phyloP scores from a whole-genome alignment of 2,797 vertebrate species.

The Hipposideros larvatus region DNA sequence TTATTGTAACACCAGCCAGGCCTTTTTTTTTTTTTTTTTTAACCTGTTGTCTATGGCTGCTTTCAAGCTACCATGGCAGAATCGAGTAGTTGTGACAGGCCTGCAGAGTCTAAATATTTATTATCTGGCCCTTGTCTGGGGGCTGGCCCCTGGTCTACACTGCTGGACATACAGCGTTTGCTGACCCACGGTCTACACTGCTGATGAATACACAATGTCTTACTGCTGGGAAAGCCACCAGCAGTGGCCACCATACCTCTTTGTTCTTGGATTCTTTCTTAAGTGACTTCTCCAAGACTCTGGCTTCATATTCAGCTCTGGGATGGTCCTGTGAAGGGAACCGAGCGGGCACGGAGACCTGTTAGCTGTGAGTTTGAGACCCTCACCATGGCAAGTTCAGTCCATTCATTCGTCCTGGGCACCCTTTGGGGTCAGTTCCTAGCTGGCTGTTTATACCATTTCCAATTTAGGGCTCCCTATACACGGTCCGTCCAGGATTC shows the following conservation, averaged over 20 bases:
- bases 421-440: conserved; percentile 60
- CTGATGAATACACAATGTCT: rapidly evolving
- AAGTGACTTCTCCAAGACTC: conserved; percentile 93
- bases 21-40: too few species aligned
- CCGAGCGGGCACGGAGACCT: rapidly evolving
- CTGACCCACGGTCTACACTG: neutral
- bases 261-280: conserved; percentile 89
- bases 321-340: conserved; percentile 93
- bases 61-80: neutral
- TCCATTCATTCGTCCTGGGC: neutral
- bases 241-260: conserved; percentile 89
- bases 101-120: neutral
- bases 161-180: rapidly evolving
- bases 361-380: rapidly evolving
- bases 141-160: neutral
- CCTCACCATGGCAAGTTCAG: neutral
- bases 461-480: neutral
- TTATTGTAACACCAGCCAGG: neutral
- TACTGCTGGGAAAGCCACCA: rapidly evolving
- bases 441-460: neutral
- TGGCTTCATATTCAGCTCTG: conserved; percentile 95
- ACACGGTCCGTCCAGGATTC: rapidly evolving
- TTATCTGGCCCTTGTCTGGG: too few species aligned
- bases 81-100: neutral
- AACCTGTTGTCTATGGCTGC: neutral